phyloP scores from a whole-genome alignment of 2,797 vertebrate genomes.

The Pangasius macronema region DNA sequence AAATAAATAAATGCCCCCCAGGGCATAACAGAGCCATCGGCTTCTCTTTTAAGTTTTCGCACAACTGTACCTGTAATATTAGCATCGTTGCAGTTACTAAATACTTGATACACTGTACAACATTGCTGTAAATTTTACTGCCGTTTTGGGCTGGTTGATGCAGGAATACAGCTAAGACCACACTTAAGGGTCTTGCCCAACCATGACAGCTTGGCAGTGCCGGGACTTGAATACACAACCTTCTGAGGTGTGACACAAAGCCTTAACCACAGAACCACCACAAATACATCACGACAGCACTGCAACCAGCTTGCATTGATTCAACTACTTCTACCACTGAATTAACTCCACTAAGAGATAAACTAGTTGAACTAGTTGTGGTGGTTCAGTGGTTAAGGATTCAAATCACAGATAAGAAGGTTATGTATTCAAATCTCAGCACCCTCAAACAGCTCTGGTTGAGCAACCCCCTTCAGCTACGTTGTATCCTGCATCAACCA shows the following conservation, averaged over 20 bases:
- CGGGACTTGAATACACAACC: background rate
- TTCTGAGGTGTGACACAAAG: background rate
- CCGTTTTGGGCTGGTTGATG: background rate
- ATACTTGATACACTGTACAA: background rate
- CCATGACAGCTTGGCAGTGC: background rate
- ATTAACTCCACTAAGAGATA: background rate
- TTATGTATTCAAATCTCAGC: background rate
- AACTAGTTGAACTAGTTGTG: background rate
- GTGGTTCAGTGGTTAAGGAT: background rate
- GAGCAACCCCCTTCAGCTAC: background rate
- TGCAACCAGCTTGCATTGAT: background rate
- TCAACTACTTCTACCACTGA: background rate
- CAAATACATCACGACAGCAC: background rate
- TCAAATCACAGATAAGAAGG: background rate
- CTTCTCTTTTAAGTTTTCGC: background rate
- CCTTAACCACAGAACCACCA: background rate
- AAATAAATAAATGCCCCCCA: background rate
- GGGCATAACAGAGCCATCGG: background rate
- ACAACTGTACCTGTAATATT: background rate
- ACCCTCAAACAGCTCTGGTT: background rate
- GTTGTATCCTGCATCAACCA: background rate
- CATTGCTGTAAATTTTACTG: background rate
- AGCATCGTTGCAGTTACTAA: background rate
- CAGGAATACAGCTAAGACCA: background rate
- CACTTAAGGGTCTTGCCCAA: background rate